Base-by-base conservation (phyloP, 2,113 vertebrate species). In the Gambusia affinis region DNA sequence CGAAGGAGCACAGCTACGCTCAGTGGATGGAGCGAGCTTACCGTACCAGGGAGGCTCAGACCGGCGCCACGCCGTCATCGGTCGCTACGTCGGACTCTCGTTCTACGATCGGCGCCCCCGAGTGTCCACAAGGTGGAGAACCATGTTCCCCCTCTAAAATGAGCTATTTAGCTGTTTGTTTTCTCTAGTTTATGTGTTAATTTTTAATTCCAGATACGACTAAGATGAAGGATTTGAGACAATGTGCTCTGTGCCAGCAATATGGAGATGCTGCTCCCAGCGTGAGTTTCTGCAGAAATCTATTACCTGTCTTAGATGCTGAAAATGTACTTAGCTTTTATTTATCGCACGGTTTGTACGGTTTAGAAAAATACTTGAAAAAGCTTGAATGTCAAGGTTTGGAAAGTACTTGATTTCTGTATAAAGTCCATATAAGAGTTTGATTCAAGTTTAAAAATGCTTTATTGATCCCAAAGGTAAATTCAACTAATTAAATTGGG, bases 1-100 rank as follows among this genome's bases (percentile, higher is more conserved):
- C 96, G 60, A 88, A 94, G 64, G 97, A 98, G 86, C 97, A 98
- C 83, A 95, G 95, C 76, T 98, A 98, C 31, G 97, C 96, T 63
- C 95, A 96, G 87, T 97, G 96, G 96, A 89, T 95, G 64, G 93
- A 95, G 72, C 92, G 92, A 42, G 90, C 94, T 69, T 94, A 95
- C 83, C 89, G 87, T 60, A 24, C 35, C 17, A 80, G 51, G 31
- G 85, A 78, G 62, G 54, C 27, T 0, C 75, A 84, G 72, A 22
- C 51, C 0, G 62, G 76, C 31, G 47, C 19, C 19, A 17, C n/a
- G 54, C 44, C 33, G 4, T 67, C 64, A 1, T 72, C 77, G 15
- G 61, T 71, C 69, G 19, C 64, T 12, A 19, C 44, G 10, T 74
- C 79, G 63, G 75, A 47, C 64, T 39, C 80, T 35, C 60, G 27